These are phyloP conservation scores for Ashinkailepas kermadecensis DNA, from an alignment of 2,888 invertebrate species.

Conservation along the genomic window DNA sequence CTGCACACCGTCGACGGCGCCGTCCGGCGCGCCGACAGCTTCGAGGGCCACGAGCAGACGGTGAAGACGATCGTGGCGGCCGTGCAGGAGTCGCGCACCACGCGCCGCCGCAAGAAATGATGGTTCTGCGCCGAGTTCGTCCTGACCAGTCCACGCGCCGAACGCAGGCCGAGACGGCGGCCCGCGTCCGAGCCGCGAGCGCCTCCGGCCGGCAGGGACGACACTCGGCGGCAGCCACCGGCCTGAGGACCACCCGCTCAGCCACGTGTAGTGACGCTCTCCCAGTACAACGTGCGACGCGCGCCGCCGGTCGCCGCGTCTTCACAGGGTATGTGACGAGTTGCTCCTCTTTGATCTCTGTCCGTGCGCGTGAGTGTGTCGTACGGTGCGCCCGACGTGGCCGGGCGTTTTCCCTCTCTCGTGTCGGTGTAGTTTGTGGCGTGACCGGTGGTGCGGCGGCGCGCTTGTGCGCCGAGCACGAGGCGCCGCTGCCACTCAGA, in stretches of 20 bases:
- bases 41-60: slow-evolving; percentile 61
- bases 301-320: not conserved
- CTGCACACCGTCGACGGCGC: slow-evolving; percentile 27
- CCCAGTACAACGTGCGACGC: not conserved
- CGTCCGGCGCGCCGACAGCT: slow-evolving; percentile 53
- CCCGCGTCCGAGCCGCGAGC: not conserved
- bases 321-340: not conserved
- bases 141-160: not conserved
- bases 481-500: too few species aligned
- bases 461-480: too few species aligned
- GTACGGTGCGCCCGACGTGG: not conserved
- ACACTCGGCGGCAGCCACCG: not conserved
- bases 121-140: slow-evolving; percentile 22
- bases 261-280: not conserved
- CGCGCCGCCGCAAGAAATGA: slow-evolving; percentile 19
- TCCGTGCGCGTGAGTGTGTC: not conserved
- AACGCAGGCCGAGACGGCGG: not conserved
- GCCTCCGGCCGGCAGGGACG: not conserved
- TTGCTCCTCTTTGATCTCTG: not conserved
- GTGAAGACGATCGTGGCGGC: slow-evolving; percentile 58
- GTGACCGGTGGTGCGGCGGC: not conserved
- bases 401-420: not conserved
- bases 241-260: not conserved
- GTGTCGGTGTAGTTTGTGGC: not conserved
- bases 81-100: slow-evolving; percentile 50